Evolutionary conservation across 2,797 vertebrate genomes (phyloP).

Genomic region (Betta splendens): DNA sequence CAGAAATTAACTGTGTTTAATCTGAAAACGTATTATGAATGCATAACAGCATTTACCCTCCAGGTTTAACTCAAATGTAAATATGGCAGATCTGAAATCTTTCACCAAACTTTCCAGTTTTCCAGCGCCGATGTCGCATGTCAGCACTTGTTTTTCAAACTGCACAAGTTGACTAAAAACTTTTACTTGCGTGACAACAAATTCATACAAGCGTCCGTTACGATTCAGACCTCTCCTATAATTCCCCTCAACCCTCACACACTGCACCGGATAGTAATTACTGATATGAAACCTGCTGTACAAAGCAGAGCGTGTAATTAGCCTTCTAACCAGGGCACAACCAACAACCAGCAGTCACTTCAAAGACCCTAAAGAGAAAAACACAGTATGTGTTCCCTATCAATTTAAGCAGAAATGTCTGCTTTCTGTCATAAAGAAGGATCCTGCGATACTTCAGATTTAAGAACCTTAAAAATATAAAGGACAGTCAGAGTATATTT

Average conservation of each 20-base stretch:
- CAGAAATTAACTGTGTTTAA: background rate
- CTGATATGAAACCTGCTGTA: constrained; percentile 62
- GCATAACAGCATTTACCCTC: background rate
- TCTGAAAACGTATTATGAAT: background rate
- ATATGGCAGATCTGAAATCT: background rate
- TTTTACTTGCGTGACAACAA: constrained; percentile 13
- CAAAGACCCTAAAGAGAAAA: constrained; percentile 41
- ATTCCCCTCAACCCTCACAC: constrained; percentile 51
- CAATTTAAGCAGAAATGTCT: constrained; percentile 22
- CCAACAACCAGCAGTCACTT: constrained; percentile 47
- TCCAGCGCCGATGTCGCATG: background rate
- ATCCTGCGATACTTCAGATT: constrained; percentile 3
- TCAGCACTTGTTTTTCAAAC: constrained; percentile 12
- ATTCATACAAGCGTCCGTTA: constrained; percentile 21
- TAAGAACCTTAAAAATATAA: background rate
- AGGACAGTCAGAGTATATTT: background rate
- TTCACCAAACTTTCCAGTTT: constrained; percentile 13
- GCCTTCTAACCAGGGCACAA: constrained; percentile 54
- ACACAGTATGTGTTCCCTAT: constrained; percentile 15
- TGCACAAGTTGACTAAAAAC: constrained; percentile 1
- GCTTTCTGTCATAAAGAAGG: constrained; percentile 7
- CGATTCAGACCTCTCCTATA: constrained; percentile 53
- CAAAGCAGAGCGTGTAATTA: constrained; percentile 65
- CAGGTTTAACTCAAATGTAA: background rate
- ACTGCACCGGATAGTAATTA: constrained; percentile 65